Conservation (phyloP, 2,888 invertebrate genomes). For the Bembecia ichneumoniformis region DNA sequence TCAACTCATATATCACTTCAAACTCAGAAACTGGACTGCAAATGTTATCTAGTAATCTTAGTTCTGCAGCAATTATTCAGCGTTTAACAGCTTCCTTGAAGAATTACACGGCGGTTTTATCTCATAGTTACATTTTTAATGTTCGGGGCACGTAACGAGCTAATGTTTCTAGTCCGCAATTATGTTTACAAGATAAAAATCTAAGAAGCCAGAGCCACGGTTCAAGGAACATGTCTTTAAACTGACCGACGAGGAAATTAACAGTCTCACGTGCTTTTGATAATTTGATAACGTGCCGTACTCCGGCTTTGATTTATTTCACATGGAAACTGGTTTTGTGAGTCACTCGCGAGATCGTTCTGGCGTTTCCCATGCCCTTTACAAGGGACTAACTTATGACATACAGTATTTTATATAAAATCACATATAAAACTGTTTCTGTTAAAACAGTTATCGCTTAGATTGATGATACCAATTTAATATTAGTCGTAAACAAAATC, state of each 20-base stretch:
- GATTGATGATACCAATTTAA: conserved; percentile 6
- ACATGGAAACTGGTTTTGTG: conserved; percentile 39
- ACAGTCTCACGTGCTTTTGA: conserved; percentile 65
- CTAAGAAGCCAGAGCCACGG: conserved; percentile 31
- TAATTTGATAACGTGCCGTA: conserved; percentile 65
- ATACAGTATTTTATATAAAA: background rate
- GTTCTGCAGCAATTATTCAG: background rate
- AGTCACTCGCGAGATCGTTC: conserved; percentile 27
- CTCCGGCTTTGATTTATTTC: conserved; percentile 57
- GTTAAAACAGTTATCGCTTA: background rate
- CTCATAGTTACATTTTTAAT: conserved; percentile 24
- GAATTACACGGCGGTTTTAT: conserved; percentile 7
- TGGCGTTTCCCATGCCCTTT: conserved; percentile 52
- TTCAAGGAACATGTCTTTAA: conserved; percentile 65
- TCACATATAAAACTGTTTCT: background rate
- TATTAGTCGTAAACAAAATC: conserved; percentile 3
- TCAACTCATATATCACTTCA: too few species aligned
- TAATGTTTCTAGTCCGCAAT: conserved; percentile 63
- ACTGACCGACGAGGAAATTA: conserved; percentile 64
- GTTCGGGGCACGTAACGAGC: conserved; percentile 19
- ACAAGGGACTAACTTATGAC: background rate
- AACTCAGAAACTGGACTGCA: too few species aligned
- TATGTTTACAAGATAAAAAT: conserved; percentile 49
- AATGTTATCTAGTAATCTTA: background rate
- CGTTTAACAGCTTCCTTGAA: background rate